Evolutionary conservation across 2,888 invertebrate genomes (phyloP), one percentile per base, ranked within the genome.

Genomic region (Entomobrya proxima): DNA sequence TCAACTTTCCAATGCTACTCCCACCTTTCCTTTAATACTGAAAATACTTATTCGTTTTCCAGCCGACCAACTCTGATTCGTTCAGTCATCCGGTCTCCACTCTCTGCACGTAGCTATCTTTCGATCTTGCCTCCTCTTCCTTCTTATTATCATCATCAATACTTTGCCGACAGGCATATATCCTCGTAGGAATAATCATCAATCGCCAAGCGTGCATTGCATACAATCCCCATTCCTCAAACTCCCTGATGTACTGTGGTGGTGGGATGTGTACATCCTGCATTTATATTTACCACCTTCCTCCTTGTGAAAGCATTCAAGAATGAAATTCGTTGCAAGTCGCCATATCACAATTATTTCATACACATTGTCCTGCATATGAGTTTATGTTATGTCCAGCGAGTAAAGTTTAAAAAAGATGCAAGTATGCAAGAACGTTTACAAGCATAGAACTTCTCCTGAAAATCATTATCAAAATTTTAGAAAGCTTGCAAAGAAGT

Each of bases 121-220:
- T 27, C 40, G 24, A 35, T 6, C 30, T 72, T 30, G 18, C 44
- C 47, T 30, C 27, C 72, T 50, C 21, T 75, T 55, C 24, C 24
- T 81, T 58, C 58, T 82, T 75, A 75, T 82, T 55, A 82, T 83
- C 67, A 69, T 50, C 55, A 76, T 77, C 83, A 83, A 64, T 27
- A 77, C 40, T 69, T 69, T 75, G 75, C 82, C 82, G 82, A 81
- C 80, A 81, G 80, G 80, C 80, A 81, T 75, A n/a, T 50, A 47
- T 50, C 18, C 72, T 72, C 47, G 27, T 47, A 47, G 47, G 72
- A 50, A 72, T 72, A 72, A 72, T 72, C 72, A 72, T 72, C 47
- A 30, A 47, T 47, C 30, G 47, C n/a, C 9, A 72, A 47, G 32
- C 40, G 27, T 69, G 11, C 69, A 44, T 27, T 44, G 40, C 47